Evolutionary conservation across 1,140 invertebrate genomes (phyloP), one percentile per base, ranked within the genome.

Genomic region (Formica selysi): DNA sequence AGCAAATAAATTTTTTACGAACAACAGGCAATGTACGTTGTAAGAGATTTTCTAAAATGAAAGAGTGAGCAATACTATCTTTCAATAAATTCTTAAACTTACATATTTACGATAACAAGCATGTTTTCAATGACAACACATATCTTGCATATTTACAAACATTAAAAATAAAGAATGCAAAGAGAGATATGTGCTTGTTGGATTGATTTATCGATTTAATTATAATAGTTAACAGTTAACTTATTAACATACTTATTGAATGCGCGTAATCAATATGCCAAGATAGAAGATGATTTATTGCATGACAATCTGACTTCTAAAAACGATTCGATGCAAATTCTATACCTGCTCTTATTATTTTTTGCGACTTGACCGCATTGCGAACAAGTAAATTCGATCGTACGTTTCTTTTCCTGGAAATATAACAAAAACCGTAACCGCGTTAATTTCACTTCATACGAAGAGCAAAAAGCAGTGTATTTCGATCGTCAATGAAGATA

Each of bases 281-380:
- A 59, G 4, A 26, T 36, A 32, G 29, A 64, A 3, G 19, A 65
- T 29, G n/a, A 48, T 62, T 54, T 79, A 26, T 38, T 36, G 41
- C 13, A 13, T 51, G 16, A 32, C 36, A 74, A 48, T 59, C 68
- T 6, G 19, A 26, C 57, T 74, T 67, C n/a, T 29, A 74, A 84
- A 44, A 84, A 67, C 3, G 11, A 5, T 26, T 54, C 16, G 2
- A 19, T 36, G 51, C 57, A 4, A 80, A 71, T 86, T 70, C 19
- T 10, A 67, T 71, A 29, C 22, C 32, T 32, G 29, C 6, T 41
- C 8, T 29, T 29, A 7, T 76, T 38, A 57, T 36, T 44, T 48
- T 54, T 70, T 38, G 13, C 36, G 65, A 54, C 26, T 48, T 13
- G n/a, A 67, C 54, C 78, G 85, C 88, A 87, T 87, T 89, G 61